A percentile compares a stretch with the other conserved stretches of the same genome.
These are phyloP conservation scores for Hepsetus odoe DNA, from an alignment of 2,113 vertebrate species.

Conservation along the genomic window DNA sequence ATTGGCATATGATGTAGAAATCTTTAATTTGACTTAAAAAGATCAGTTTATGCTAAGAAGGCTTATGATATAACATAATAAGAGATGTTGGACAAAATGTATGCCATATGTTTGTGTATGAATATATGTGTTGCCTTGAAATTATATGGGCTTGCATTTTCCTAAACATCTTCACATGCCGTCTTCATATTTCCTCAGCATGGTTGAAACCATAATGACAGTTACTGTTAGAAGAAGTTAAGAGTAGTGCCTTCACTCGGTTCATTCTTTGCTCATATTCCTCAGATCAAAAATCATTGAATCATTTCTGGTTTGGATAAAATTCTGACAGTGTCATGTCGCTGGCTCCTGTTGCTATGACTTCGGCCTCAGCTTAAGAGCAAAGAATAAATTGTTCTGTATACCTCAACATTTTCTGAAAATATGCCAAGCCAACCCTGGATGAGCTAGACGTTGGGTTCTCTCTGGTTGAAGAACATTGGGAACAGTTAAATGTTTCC, in stretches of 20 bases:
- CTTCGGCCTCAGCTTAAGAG: neutral
- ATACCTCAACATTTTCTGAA: neutral
- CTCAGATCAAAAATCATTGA: neutral
- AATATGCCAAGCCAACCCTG: conserved; percentile 18
- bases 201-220: conserved; percentile 6
- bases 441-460: conserved; percentile 13
- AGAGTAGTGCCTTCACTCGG: neutral
- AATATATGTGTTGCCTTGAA: too few relatives aligned
- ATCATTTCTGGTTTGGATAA: conserved; percentile 19
- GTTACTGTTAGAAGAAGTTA: neutral
- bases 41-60: too few relatives aligned
- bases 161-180: neutral
- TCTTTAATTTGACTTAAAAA: too few relatives aligned
- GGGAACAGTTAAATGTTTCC: conserved; percentile 49
- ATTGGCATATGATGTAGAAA: too few relatives aligned
- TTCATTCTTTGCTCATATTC: neutral
- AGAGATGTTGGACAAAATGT: too few relatives aligned
- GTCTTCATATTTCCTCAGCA: neutral
- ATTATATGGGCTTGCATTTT: too few relatives aligned
- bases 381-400: neutral
- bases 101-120: too few relatives aligned
- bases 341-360: neutral
- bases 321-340: neutral
- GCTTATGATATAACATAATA: too few relatives aligned
- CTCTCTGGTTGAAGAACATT: conserved; percentile 35